A percentile compares a stretch with the other conserved stretches of the same genome.
Conservation (phyloP, 2,113 vertebrate genomes). For the Trochalopteron elliotii region DNA sequence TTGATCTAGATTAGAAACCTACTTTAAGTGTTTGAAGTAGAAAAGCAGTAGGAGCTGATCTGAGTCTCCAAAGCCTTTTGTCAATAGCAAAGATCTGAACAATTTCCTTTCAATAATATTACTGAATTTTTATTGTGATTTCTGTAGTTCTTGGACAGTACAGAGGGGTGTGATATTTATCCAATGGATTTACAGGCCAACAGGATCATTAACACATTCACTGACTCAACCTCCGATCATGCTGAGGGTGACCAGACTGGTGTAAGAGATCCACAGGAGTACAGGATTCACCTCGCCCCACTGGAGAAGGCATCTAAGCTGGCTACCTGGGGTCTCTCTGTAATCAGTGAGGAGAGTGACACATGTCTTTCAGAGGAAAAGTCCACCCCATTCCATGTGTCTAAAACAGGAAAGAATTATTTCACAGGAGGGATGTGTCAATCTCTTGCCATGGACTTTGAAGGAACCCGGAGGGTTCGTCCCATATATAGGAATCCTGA, state of each 20-base stretch:
- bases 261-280: background rate
- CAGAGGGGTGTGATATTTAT: background rate
- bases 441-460: background rate
- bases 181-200: background rate
- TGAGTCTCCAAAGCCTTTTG: conserved; percentile 7
- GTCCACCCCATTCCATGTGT: background rate
- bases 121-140: background rate
- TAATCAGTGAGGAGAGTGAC: background rate
- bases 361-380: background rate
- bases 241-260: background rate
- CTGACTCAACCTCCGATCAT: background rate
- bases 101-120: conserved; percentile 19
- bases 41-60: background rate
- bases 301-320: background rate
- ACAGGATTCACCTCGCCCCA: background rate
- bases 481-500: background rate
- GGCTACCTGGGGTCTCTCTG: background rate
- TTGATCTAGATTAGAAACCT: conserved; percentile 33
- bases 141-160: conserved; percentile 25
- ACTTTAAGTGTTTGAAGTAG: conserved; percentile 9
- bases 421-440: background rate
- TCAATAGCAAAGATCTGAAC: conserved; percentile 9
- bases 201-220: background rate
- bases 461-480: background rate
- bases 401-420: background rate